Conservation (phyloP, 1,140 invertebrate species). For the Dreissena rostriformis region DNA sequence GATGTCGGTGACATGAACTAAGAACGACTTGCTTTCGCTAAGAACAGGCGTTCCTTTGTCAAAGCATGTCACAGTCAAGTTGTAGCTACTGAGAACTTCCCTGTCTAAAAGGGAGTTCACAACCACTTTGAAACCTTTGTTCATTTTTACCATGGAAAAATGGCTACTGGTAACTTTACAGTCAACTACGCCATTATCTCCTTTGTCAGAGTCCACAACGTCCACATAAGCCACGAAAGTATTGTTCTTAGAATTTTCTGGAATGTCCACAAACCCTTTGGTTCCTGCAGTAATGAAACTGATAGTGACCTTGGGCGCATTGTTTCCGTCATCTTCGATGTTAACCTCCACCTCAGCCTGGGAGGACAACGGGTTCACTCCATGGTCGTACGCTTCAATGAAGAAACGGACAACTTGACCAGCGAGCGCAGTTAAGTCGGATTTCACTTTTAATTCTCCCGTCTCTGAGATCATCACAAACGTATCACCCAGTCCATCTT, state of each 20-base stretch:
- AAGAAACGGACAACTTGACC: constrained; percentile 75
- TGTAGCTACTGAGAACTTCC: constrained; percentile 60
- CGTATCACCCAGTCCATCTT: constrained; percentile 31
- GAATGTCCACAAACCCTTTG: constrained; percentile 47
- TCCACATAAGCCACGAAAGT: constrained; percentile 63
- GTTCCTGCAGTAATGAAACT: constrained; percentile 88
- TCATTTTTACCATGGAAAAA: constrained; percentile 55
- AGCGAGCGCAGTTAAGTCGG: constrained; percentile 89
- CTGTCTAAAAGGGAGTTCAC: constrained; percentile 60
- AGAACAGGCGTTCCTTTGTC: constrained; percentile 69
- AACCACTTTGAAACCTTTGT: constrained; percentile 60
- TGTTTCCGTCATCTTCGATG: constrained; percentile 88
- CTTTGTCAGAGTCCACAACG: constrained; percentile 62
- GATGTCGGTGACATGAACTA: constrained; percentile 66
- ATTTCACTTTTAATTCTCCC: constrained; percentile 75
- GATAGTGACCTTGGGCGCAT: constrained; percentile 92
- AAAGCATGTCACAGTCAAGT: constrained; percentile 63
- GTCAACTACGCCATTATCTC: constrained; percentile 59
- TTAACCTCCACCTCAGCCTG: constrained; percentile 48
- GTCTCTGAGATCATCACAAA: constrained; percentile 50
- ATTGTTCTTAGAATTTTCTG: constrained; percentile 58
- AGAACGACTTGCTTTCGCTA: constrained; percentile 57
- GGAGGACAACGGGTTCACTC: constrained; percentile 26
- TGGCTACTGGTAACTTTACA: constrained; percentile 53
- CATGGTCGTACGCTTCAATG: constrained; percentile 71